Percentiles rank a stretch among this genome's conserved stretches.
These are phyloP conservation scores for Drosophila elegans DNA, from an alignment of 1,140 invertebrate species.

Conservation along the genomic window DNA sequence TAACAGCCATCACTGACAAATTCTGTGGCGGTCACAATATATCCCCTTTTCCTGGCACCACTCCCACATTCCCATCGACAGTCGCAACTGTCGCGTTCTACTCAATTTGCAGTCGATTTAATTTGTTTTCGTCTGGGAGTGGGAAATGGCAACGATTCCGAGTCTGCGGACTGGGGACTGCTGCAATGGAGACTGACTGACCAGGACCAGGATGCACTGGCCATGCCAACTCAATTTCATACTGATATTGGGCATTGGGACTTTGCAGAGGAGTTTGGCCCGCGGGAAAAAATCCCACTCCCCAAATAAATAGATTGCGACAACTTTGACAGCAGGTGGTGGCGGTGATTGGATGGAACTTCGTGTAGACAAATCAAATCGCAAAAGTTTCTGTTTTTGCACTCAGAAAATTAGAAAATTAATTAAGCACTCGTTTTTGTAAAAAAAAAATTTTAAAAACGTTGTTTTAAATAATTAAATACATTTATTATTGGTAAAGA, in stretches of 20 bases:
- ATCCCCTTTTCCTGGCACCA: neutral
- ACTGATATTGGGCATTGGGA: constrained; percentile 15
- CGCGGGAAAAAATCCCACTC: neutral
- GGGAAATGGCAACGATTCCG: constrained; percentile 5
- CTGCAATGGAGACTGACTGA: constrained; percentile 9
- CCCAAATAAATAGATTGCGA: constrained; percentile 12
- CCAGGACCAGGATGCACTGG: constrained; percentile 1
- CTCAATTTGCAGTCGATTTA: constrained; percentile 81
- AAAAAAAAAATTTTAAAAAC: no score
- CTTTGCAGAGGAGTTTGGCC: constrained; percentile 10
- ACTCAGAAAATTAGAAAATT: neutral
- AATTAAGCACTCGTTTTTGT: no score
- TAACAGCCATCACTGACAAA: neutral
- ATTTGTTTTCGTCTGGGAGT: constrained; percentile 66
- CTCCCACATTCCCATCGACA: constrained; percentile 9
- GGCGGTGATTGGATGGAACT: constrained; percentile 11
- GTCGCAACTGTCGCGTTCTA: constrained; percentile 77
- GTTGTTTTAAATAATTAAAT: no score
- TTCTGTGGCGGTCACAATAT: neutral
- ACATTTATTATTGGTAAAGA: no score
- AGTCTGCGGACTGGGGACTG: constrained; percentile 1
- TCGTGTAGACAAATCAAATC: constrained; percentile 1
- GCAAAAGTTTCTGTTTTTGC: constrained; percentile 11
- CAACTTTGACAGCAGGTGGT: constrained; percentile 31
- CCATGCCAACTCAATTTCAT: constrained; percentile 2